Conservation (phyloP, 1,140 invertebrate genomes). For the Adoxophyes honmai region DNA sequence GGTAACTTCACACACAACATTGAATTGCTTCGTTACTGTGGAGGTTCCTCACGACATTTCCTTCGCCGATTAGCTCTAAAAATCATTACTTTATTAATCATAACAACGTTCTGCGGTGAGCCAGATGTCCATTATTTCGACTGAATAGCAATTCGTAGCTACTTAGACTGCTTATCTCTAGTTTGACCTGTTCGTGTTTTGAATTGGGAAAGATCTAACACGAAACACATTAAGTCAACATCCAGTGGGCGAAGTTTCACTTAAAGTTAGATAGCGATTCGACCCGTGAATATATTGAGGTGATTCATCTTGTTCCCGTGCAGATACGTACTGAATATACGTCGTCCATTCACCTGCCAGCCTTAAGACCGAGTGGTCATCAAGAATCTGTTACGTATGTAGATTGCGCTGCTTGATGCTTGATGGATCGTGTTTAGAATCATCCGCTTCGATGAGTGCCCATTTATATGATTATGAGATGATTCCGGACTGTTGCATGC, state of each 20-base stretch:
- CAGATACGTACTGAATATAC: slow-evolving; percentile 21
- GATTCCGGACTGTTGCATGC: too few species aligned
- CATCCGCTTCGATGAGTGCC: slow-evolving; percentile 16
- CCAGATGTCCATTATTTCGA: too few species aligned
- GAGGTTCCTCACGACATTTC: too few species aligned
- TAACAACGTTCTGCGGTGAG: too few species aligned
- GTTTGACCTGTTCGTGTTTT: too few species aligned
- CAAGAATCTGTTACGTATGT: slow-evolving; percentile 16
- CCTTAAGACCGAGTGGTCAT: slow-evolving; percentile 7
- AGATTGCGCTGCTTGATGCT: background rate
- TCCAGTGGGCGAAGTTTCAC: slow-evolving; percentile 5
- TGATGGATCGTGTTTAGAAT: slow-evolving; percentile 6
- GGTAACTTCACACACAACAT: too few species aligned
- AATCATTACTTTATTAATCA: too few species aligned
- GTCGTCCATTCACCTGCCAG: slow-evolving; percentile 11
- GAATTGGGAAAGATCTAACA: background rate
- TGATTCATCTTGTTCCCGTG: slow-evolving; percentile 28
- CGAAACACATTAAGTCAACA: slow-evolving; percentile 2
- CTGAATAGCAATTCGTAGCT: too few species aligned
- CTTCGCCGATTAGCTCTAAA: too few species aligned
- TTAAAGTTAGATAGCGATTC: slow-evolving; percentile 24
- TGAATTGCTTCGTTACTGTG: too few species aligned
- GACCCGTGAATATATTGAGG: slow-evolving; percentile 19
- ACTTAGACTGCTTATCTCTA: too few species aligned
- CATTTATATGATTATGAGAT: slow-evolving; percentile 30